Evolutionary conservation across 2,797 vertebrate genomes (phyloP), one percentile per base, ranked within the genome.

Genomic region (Lithobates pipiens): DNA sequence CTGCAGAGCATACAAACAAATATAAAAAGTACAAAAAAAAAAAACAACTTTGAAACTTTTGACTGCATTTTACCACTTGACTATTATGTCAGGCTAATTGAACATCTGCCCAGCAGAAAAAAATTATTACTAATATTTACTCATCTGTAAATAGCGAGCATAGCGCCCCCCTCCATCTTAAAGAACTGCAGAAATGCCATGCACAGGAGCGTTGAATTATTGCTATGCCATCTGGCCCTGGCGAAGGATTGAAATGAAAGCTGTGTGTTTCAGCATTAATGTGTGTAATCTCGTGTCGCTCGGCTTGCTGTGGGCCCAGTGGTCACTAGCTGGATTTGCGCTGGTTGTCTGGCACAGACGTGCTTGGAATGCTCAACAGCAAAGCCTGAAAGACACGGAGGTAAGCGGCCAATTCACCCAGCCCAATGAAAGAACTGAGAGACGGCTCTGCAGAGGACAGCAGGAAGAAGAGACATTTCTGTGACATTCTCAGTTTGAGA

Each of bases 231-330:
- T 87, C 70, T 83, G 76, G 21, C 57, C 78, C 44, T 27, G 39
- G 78, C 36, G 63, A 65, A 77, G 81, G 32, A 86, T 61, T 77
- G 80, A 82, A 82, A 86, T 87, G 70, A 75, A 87, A 75, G 39
- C 46, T 73, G 69, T 79, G 80, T 83, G 85, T 83, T 70, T 65
- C 69, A 68, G 81, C 85, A 75, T 77, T 83, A 83, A 87, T 83
- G 76, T 76, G 32, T n/a, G 69, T 63, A 57, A 83, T 87, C 76
- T 69, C 13, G 29, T 83, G 76, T 69, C 85, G 74, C 23, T 27
- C 57, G 70, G 27, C 29, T 77, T 46, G 72, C 75, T 67, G 54
- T 25, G 42, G 54, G 18, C 85, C 80, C 73, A 32, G 80, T 57
- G 77, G 74, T 46, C 67, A 72, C 18, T 77, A 82, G 80, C 85